These are phyloP conservation scores for Chrysaora quinquecirrha DNA, from an alignment of 30 jellyfish, hydroid and myxozoan genomes.

Conservation along the genomic window DNA sequence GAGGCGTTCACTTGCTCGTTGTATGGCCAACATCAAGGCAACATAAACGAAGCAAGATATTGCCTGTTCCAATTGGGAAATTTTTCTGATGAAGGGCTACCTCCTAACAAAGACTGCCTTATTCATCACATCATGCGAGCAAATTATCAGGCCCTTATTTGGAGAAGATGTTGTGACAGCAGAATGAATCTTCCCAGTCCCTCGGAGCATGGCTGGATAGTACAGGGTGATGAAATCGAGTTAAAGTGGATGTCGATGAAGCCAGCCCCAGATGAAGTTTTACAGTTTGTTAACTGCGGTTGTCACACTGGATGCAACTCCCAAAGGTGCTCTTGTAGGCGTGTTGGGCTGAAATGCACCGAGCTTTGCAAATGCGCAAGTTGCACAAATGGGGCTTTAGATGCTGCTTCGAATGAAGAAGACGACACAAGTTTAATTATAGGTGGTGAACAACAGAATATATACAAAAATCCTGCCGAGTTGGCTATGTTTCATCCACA, in stretches of 20 bases:
- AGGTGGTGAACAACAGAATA: too few relatives aligned
- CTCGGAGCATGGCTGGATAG: slow-evolving; percentile 29
- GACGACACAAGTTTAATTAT: too few relatives aligned
- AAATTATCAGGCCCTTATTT: slow-evolving; percentile 16
- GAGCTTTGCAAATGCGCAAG: slow-evolving; percentile 23
- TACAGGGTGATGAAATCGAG: slow-evolving; percentile 4
- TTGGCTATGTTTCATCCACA: too few relatives aligned
- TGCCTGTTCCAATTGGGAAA: slow-evolving; percentile 6
- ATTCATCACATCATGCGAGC: slow-evolving; percentile 8
- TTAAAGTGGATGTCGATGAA: slow-evolving; percentile 17
- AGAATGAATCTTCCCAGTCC: slow-evolving; percentile 9
- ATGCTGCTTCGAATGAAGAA: slow-evolving; percentile 2
- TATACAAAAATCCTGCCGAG: too few relatives aligned
- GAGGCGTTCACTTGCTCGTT: slow-evolving; percentile 6
- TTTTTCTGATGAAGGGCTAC: slow-evolving; percentile 28
- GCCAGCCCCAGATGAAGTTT: slow-evolving; percentile 27
- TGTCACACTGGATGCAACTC: slow-evolving; percentile 29
- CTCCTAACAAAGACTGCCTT: slow-evolving; percentile 34
- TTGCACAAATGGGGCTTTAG: neutral
- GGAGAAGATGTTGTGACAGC: neutral
- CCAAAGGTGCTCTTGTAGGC: slow-evolving; percentile 21
- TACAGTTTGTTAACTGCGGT: slow-evolving; percentile 27
- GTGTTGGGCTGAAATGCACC: slow-evolving; percentile 29
- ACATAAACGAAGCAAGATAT: slow-evolving; percentile 5
- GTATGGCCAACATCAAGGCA: slow-evolving; percentile 3